These are phyloP conservation scores for Leptoclinus maculatus DNA, from an alignment of 2,797 vertebrate species.

Conservation along the genomic window DNA sequence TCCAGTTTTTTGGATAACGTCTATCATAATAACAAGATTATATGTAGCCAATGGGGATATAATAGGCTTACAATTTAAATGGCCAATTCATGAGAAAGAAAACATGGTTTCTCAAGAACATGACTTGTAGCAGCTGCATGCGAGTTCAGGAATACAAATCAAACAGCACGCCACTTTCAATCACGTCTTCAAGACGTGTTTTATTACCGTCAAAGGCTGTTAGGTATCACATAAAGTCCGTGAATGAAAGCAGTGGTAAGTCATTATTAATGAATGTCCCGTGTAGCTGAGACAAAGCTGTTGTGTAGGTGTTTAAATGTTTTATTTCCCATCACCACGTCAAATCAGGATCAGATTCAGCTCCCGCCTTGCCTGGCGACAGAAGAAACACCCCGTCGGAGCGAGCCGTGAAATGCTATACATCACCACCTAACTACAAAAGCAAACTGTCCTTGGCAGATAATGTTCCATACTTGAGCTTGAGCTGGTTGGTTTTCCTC, in stretches of 20 bases:
- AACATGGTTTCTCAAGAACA: slow-evolving; percentile 5
- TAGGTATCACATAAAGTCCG: slow-evolving; percentile 1
- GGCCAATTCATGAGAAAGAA: neutral
- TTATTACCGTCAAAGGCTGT: slow-evolving; percentile 21
- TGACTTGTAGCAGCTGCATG: slow-evolving; percentile 28
- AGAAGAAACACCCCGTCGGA: slow-evolving; percentile 7
- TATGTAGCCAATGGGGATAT: neutral
- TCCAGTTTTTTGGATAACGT: neutral
- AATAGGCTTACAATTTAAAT: neutral
- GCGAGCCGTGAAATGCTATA: slow-evolving; percentile 33
- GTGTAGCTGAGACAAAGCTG: neutral
- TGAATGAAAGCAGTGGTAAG: slow-evolving; percentile 1
- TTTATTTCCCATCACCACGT: slow-evolving; percentile 43
- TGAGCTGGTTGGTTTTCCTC: slow-evolving; percentile 46
- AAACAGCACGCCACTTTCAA: slow-evolving; percentile 31
- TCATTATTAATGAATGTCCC: slow-evolving; percentile 27
- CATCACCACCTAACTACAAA: slow-evolving; percentile 57
- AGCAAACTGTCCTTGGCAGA: slow-evolving; percentile 72
- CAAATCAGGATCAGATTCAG: slow-evolving; percentile 54
- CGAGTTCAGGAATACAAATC: slow-evolving; percentile 54
- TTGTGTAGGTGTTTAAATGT: neutral
- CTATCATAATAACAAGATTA: neutral
- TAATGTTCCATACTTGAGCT: slow-evolving; percentile 66
- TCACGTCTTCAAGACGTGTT: slow-evolving; percentile 36
- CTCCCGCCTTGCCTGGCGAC: slow-evolving; percentile 5